A percentile compares a stretch with the other conserved stretches of the same genome.
Evolutionary conservation across 2,113 vertebrate species (phyloP).

Genomic region (Madoqua kirkii): DNA sequence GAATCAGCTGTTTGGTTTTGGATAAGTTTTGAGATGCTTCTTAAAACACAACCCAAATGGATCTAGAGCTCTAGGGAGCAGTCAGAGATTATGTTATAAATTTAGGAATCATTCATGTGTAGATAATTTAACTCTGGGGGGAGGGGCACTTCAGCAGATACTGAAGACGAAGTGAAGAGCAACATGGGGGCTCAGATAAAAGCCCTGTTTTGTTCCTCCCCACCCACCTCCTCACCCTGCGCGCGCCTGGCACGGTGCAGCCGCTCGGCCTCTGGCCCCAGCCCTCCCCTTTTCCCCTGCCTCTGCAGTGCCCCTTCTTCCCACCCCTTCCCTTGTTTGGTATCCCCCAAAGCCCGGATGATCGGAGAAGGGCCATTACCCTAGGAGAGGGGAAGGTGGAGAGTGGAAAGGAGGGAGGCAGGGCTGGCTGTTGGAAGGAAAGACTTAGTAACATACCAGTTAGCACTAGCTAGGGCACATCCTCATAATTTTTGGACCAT

Average conservation of each 20-base stretch:
- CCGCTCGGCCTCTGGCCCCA: no score
- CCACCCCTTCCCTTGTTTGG: background rate
- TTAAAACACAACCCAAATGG: background rate
- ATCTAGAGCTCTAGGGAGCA: background rate
- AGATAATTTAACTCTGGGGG: background rate
- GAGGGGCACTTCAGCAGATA: background rate
- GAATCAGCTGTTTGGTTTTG: background rate
- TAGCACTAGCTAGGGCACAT: no score
- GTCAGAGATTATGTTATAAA: background rate
- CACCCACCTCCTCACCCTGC: background rate
- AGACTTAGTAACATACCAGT: background rate
- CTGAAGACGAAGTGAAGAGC: background rate
- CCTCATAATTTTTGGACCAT: background rate
- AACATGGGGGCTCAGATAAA: background rate
- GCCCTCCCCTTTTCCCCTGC: background rate
- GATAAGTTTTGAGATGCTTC: background rate
- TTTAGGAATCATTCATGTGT: background rate
- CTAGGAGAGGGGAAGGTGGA: background rate
- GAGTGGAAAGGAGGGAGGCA: background rate
- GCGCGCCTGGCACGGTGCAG: background rate
- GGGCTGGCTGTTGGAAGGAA: background rate
- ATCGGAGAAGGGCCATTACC: background rate
- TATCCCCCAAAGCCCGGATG: background rate
- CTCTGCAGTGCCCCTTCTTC: no score
- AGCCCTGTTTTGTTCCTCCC: background rate